Evolutionary conservation across 2,888 invertebrate genomes (phyloP).

Genomic region (Listrodromus nycthemerus): DNA sequence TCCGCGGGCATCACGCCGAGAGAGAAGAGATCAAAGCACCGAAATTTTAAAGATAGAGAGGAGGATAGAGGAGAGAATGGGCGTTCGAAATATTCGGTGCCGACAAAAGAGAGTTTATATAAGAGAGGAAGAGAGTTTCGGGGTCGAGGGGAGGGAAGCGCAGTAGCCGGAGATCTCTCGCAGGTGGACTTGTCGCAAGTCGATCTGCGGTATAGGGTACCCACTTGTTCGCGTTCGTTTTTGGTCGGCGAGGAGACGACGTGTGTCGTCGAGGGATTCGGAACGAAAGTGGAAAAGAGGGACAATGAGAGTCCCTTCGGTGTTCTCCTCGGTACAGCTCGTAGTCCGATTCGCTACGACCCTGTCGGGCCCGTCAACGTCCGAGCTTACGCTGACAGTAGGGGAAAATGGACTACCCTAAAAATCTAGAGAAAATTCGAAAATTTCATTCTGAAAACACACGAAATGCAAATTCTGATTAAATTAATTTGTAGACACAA

Average conservation of each 20-base stretch:
- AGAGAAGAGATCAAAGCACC: slow-evolving; percentile 71
- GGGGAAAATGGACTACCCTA: too few species aligned
- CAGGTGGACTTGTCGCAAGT: slow-evolving; percentile 74
- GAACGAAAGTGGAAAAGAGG: slow-evolving; percentile 41
- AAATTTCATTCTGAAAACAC: too few species aligned
- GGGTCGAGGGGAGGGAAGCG: slow-evolving; percentile 2
- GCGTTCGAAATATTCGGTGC: slow-evolving; percentile 57
- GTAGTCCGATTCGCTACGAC: slow-evolving; percentile 66
- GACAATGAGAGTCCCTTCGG: slow-evolving; percentile 54
- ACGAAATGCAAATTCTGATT: too few species aligned
- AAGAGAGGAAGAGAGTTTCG: slow-evolving; percentile 36
- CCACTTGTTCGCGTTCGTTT: slow-evolving; percentile 53
- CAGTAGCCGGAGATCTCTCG: slow-evolving; percentile 55
- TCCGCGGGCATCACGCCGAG: slow-evolving; percentile 66
- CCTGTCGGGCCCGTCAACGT: slow-evolving; percentile 44
- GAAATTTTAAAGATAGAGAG: slow-evolving; percentile 51
- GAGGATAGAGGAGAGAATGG: slow-evolving; percentile 40
- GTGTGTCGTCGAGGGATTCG: slow-evolving; percentile 40
- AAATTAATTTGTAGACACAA: neutral
- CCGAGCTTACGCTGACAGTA: neutral
- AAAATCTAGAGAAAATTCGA: too few species aligned
- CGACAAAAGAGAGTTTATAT: slow-evolving; percentile 74
- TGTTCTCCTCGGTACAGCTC: slow-evolving; percentile 20
- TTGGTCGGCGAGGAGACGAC: slow-evolving; percentile 27
- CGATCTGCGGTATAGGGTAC: slow-evolving; percentile 46